A percentile compares a stretch with the other conserved stretches of the same genome.
Evolutionary conservation across 2,113 vertebrate species (phyloP).

Genomic region (Scomber japonicus): DNA sequence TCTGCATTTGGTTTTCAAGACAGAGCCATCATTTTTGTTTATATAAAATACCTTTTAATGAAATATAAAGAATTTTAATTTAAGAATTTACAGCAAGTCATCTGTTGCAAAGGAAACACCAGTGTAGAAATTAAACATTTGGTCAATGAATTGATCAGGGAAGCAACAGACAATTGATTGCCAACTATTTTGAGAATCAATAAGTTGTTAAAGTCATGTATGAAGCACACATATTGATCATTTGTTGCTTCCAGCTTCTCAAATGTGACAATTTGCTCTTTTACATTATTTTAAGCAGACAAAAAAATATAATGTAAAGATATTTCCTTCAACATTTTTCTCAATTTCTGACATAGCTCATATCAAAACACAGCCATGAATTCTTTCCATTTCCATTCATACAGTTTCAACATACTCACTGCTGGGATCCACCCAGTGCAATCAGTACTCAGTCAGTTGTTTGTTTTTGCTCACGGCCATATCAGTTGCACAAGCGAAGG

Average conservation of each 20-base stretch:
- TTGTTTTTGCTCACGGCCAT: neutral
- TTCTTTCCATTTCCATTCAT: neutral
- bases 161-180: too few species aligned
- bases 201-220: too few species aligned
- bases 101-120: neutral
- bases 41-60: neutral
- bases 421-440: constrained; percentile 1
- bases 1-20: neutral
- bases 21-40: neutral
- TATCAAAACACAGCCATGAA: neutral
- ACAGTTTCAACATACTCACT: neutral
- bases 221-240: too few species aligned
- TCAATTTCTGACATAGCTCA: neutral
- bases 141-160: too few species aligned
- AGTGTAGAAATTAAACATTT: too few species aligned
- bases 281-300: too few species aligned
- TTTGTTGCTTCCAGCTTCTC: too few species aligned
- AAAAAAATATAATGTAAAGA: too few species aligned
- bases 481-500: neutral
- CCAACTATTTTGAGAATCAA: too few species aligned
- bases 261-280: too few species aligned
- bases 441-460: neutral
- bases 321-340: too few species aligned
- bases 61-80: neutral
- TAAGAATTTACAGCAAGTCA: too few species aligned